Evolutionary conservation across 37 sponge, comb jelly and placozoan species (phyloP).

Genomic region (Halichondria panicea): DNA sequence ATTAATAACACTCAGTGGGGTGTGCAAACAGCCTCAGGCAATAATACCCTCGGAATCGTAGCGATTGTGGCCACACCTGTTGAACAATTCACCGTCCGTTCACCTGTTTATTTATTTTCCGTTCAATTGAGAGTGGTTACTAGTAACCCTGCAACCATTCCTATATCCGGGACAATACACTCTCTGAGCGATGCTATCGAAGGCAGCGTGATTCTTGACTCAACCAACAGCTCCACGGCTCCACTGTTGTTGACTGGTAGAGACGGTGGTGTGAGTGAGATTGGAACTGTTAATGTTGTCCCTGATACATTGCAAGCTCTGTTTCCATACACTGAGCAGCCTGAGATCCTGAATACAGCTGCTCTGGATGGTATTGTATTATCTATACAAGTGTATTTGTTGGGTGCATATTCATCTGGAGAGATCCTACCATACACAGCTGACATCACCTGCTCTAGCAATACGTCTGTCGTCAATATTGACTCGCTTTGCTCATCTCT

Average conservation of each 20-base stretch:
- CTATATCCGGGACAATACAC: conserved; percentile 23
- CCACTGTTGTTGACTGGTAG: conserved; percentile 15
- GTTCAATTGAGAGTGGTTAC: not conserved
- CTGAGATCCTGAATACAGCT: conserved; percentile 74
- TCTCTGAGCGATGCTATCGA: conserved; percentile 45
- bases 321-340: conserved; percentile 40
- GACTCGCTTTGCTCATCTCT: conserved; percentile 3
- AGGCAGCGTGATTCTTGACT: conserved; percentile 21
- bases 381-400: not conserved
- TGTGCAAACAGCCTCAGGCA: conserved; percentile 10
- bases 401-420: conserved; percentile 30
- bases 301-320: conserved; percentile 36
- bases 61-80: conserved; percentile 21
- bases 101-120: conserved; percentile 9
- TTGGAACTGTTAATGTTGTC: conserved; percentile 32
- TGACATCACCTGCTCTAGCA: conserved; percentile 7
- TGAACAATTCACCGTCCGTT: not conserved
- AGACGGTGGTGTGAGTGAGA: not conserved
- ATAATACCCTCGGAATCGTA: conserved; percentile 15
- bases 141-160: not conserved
- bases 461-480: not conserved
- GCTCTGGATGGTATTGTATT: conserved; percentile 21
- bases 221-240: conserved; percentile 2
- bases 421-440: not conserved
- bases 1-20: conserved; percentile 26